Percentiles rank a stretch among this genome's conserved stretches.
These are phyloP conservation scores for Pristionchus maxplancki DNA, from an alignment of 2,888 invertebrate genomes.

Conservation along the genomic window DNA sequence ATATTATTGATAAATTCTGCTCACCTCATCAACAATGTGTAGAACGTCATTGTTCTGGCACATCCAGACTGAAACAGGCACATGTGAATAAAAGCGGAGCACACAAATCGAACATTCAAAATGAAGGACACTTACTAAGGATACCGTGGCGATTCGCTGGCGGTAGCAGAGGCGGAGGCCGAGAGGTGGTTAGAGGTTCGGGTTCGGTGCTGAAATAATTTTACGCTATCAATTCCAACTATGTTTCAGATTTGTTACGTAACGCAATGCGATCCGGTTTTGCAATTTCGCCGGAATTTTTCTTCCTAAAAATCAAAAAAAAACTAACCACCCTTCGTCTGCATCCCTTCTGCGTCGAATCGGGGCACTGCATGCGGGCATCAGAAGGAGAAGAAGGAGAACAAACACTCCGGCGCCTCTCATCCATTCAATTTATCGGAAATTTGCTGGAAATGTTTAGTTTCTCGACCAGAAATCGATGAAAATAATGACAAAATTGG, in stretches of 20 bases:
- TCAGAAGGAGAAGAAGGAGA: background rate
- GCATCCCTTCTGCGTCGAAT: background rate
- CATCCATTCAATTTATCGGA: slow-evolving; percentile 2
- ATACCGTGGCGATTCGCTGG: background rate
- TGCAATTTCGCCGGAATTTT: background rate
- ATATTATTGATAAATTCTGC: no score
- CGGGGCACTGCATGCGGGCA: background rate
- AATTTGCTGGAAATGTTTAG: background rate
- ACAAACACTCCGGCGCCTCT: background rate
- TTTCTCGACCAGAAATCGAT: no score
- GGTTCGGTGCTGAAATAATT: background rate
- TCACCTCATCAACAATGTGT: background rate
- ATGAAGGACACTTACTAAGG: background rate
- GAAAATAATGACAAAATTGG: background rate
- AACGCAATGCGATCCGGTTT: background rate
- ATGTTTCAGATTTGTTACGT: background rate
- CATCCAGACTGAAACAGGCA: slow-evolving; percentile 7
- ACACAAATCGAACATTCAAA: no score
- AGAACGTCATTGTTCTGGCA: slow-evolving; percentile 2
- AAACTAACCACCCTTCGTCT: background rate
- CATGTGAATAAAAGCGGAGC: no score
- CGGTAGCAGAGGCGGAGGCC: background rate
- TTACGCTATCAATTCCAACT: background rate
- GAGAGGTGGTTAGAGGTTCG: background rate
- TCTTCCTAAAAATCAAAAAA: background rate